Evolutionary conservation across 2,113 vertebrate genomes (phyloP).

Genomic region (Aegithalos caudatus): DNA sequence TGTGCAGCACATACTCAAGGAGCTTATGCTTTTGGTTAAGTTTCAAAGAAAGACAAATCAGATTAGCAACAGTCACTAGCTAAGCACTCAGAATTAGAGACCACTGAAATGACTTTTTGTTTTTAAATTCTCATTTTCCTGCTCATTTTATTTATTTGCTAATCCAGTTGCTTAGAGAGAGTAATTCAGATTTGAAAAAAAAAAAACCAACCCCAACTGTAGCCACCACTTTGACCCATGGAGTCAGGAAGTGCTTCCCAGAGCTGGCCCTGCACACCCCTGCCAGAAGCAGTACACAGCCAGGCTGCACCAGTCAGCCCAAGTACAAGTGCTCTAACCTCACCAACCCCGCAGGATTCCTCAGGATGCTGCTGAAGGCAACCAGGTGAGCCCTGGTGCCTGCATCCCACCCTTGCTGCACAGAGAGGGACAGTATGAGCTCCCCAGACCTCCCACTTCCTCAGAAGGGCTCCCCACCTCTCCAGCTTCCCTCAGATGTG

Average conservation of each 20-base stretch:
- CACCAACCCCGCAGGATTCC: neutral
- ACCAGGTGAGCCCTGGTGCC: neutral
- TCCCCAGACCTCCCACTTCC: neutral
- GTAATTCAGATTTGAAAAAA: neutral
- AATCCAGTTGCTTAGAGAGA: neutral
- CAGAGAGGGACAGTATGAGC: neutral
- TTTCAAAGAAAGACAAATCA: slow-evolving; percentile 3
- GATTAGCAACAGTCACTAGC: neutral
- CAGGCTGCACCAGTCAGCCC: neutral
- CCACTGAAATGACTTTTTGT: neutral
- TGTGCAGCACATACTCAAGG: neutral
- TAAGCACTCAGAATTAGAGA: neutral
- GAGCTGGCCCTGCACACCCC: neutral
- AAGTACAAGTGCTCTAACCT: neutral
- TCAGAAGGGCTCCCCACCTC: neutral
- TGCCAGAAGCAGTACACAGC: neutral
- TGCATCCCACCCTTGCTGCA: neutral
- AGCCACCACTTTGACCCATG: neutral
- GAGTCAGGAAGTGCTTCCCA: neutral
- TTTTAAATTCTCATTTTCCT: neutral
- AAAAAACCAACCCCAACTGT: rapidly evolving
- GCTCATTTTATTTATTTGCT: neutral
- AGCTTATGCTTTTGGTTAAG: neutral
- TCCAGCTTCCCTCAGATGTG: neutral
- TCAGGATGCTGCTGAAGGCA: neutral